phyloP scores from a whole-genome alignment of 2,113 vertebrate species.

The Harpagus bidentatus region DNA sequence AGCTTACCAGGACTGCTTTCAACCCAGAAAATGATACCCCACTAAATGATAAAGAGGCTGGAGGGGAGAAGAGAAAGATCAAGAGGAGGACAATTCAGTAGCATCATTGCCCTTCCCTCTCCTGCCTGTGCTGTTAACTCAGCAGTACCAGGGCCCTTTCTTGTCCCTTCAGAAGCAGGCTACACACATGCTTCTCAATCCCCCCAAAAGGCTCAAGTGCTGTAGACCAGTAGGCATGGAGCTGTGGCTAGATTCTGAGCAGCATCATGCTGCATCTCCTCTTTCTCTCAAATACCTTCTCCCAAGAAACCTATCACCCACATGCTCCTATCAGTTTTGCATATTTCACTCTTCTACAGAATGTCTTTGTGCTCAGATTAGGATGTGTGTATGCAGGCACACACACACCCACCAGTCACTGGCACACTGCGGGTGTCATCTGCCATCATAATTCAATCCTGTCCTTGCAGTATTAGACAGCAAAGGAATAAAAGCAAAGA shows the following conservation, averaged over 20 bases:
- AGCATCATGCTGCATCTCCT: not conserved
- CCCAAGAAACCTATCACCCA: not conserved
- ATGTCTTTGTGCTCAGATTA: not conserved
- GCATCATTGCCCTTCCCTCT: not conserved
- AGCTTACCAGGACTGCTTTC: not conserved
- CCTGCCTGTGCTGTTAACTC: not conserved
- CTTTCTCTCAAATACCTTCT: not conserved
- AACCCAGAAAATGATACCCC: not conserved
- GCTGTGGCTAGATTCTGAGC: not conserved
- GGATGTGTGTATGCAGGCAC: not conserved
- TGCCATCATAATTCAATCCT: not conserved
- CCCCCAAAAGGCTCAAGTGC: not conserved
- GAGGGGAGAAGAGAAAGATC: not conserved
- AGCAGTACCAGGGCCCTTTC: not conserved
- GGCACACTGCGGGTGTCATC: conserved; percentile 16
- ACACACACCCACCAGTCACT: not conserved
- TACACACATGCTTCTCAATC: not conserved
- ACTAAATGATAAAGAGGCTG: not conserved
- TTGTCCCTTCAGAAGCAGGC: not conserved
- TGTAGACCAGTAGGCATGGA: not conserved
- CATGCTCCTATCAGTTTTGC: not conserved
- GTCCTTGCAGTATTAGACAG: not conserved
- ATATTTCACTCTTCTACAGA: not conserved
- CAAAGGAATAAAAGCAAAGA: conserved; percentile 29
- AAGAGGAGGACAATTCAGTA: not conserved